Conservation (phyloP, 2,888 invertebrate genomes). For the Ecdyonurus torrentis region DNA sequence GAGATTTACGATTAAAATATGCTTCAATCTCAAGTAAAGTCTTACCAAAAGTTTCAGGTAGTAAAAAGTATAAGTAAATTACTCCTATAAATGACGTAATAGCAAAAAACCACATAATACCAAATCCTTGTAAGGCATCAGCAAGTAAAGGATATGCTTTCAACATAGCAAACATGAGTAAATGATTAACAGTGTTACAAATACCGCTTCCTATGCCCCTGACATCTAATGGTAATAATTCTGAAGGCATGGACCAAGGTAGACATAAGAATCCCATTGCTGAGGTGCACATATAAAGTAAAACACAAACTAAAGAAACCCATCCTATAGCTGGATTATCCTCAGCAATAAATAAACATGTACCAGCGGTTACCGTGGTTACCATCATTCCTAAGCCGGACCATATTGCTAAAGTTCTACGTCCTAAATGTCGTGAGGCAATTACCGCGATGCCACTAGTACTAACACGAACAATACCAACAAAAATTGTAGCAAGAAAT, state of each 20-base stretch:
- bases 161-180: slow-evolving; percentile 44
- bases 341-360: slow-evolving; percentile 12
- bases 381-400: not conserved
- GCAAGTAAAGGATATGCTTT: slow-evolving; percentile 47
- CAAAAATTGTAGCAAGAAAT: slow-evolving; percentile 31
- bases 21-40: not conserved
- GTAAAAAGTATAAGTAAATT: slow-evolving; percentile 35
- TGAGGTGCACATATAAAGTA: slow-evolving; percentile 40
- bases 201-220: slow-evolving; percentile 49
- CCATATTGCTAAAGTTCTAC: not conserved
- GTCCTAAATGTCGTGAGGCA: not conserved
- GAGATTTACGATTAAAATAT: not conserved
- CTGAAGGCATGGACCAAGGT: slow-evolving; percentile 60
- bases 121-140: slow-evolving; percentile 33
- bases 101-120: slow-evolving; percentile 44
- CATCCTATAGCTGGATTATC: slow-evolving; percentile 23
- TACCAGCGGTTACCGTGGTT: not conserved
- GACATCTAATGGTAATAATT: slow-evolving; percentile 40
- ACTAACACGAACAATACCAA: not conserved
- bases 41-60: slow-evolving; percentile 23
- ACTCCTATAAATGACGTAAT: slow-evolving; percentile 38
- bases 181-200: slow-evolving; percentile 41
- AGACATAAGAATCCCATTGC: slow-evolving; percentile 45
- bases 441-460: not conserved
- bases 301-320: slow-evolving; percentile 33